A percentile compares a stretch with the other conserved stretches of the same genome.
Evolutionary conservation across 2,797 vertebrate species (phyloP).

Genomic region (Pelobates cultripes): DNA sequence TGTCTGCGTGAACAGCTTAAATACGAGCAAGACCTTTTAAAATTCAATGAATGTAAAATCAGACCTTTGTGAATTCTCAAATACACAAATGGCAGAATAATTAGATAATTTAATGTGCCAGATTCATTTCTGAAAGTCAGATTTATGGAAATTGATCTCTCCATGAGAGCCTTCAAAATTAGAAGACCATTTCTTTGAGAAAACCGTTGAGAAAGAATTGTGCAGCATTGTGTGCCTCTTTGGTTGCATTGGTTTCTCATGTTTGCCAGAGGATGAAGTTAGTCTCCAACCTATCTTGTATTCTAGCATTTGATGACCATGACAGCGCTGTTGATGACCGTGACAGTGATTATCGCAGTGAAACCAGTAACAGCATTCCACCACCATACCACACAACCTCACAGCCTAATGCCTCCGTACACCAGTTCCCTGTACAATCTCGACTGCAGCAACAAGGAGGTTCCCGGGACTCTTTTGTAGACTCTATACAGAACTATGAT

Average conservation of each 20-base stretch:
- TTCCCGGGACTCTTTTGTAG: slow-evolving; percentile 77
- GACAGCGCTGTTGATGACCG: slow-evolving; percentile 95
- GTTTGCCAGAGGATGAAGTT: background rate
- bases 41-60: too few species aligned
- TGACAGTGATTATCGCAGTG: slow-evolving; percentile 97
- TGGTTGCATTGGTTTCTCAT: background rate
- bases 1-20: too few species aligned
- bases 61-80: too few species aligned
- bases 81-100: too few species aligned
- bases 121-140: too few species aligned
- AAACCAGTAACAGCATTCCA: slow-evolving; percentile 92
- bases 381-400: slow-evolving; percentile 87
- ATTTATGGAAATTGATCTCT: too few species aligned
- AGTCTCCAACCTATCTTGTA: slow-evolving; percentile 56
- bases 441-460: slow-evolving; percentile 76
- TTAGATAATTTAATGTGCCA: too few species aligned
- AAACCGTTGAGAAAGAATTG: background rate
- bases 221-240: background rate
- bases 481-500: slow-evolving; percentile 85
- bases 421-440: slow-evolving; percentile 86
- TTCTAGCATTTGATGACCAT: slow-evolving; percentile 89
- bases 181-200: too few species aligned
- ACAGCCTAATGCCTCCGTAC: slow-evolving; percentile 91
- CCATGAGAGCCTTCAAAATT: too few species aligned
- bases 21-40: too few species aligned